Base-by-base conservation (phyloP, 2,888 invertebrate genomes). In the Oscheius myriophilus region DNA sequence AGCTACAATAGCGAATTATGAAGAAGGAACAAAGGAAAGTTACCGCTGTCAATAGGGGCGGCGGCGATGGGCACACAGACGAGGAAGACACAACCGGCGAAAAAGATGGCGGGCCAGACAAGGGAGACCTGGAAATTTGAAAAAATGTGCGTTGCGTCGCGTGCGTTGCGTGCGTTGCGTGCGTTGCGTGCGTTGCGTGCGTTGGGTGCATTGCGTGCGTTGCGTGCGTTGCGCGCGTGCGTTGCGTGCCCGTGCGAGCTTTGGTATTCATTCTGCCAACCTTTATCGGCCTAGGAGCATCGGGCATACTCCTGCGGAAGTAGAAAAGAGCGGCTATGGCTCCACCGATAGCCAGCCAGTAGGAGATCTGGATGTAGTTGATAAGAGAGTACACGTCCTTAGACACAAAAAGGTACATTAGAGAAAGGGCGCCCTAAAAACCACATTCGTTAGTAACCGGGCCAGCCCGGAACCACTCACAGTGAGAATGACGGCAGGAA, bases 381-480 rank as follows among this genome's bases (percentile, higher is more conserved):
- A 98, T 98, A 59, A 98, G 91, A 16, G 93, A 93, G 87, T 92
- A 93, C 82, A 98, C 95, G 87, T 98, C 93, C 0, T 94, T 94
- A 7, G 94, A 94, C 26, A 84, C 69, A 12, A 92, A 92, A 84
- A 98, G 91, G 88, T 97, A 98, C 67, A 93, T 85, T 89, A 98
- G 91, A 0, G 96, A 96, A 16, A 96, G 90, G 46, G 95, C 86
- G 2, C 96, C 95, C 92, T 92, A 88, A 39, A 86, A 33, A n/a
- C n/a, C n/a, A n/a, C n/a, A 9, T 33, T 33, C 33, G 9, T 33
- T 33, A n/a, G n/a, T n/a, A n/a, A n/a, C n/a, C n/a, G n/a, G n/a
- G n/a, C n/a, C n/a, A n/a, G n/a, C n/a, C n/a, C n/a, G n/a, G n/a
- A n/a, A n/a, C n/a, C n/a, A n/a, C n/a, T n/a, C 21, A 89, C 89